Percentiles rank a stretch among this genome's conserved stretches.
Evolutionary conservation across 1,140 invertebrate species (phyloP).

Genomic region (Propsilocerus akamusi): DNA sequence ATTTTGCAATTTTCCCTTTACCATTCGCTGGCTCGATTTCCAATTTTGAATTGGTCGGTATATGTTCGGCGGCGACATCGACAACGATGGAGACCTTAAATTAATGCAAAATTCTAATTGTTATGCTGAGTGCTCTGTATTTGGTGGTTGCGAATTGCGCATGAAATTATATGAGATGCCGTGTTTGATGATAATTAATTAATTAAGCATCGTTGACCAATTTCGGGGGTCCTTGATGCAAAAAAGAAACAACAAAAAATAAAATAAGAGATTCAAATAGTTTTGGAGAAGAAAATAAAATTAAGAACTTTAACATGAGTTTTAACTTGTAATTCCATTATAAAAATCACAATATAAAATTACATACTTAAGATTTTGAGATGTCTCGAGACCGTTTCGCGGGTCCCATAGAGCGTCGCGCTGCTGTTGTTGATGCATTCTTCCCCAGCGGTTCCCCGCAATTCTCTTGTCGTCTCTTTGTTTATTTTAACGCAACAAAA

Average conservation of each 20-base stretch:
- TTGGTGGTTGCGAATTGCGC: neutral
- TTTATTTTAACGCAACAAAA: neutral
- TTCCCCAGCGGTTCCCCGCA: constrained; percentile 12
- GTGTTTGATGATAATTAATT: constrained; percentile 2
- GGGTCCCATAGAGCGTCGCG: constrained; percentile 10
- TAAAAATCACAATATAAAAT: constrained; percentile 3
- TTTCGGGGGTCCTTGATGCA: neutral
- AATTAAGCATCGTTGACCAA: neutral
- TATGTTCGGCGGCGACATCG: no score
- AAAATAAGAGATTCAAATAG: neutral
- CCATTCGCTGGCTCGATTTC: no score
- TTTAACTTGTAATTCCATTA: constrained; percentile 2
- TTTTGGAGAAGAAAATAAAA: neutral
- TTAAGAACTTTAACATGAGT: neutral
- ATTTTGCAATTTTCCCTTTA: no score
- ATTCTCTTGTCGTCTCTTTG: neutral
- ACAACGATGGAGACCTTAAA: no score
- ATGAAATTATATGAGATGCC: neutral
- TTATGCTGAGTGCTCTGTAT: neutral
- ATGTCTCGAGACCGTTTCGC: constrained; percentile 1
- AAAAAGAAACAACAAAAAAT: neutral
- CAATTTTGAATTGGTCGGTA: no score
- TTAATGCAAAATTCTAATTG: neutral
- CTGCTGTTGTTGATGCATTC: constrained; percentile 7
- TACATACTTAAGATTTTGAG: constrained; percentile 2